These are phyloP conservation scores for Mola mola DNA, from an alignment of 2,113 vertebrate genomes.

Conservation along the genomic window DNA sequence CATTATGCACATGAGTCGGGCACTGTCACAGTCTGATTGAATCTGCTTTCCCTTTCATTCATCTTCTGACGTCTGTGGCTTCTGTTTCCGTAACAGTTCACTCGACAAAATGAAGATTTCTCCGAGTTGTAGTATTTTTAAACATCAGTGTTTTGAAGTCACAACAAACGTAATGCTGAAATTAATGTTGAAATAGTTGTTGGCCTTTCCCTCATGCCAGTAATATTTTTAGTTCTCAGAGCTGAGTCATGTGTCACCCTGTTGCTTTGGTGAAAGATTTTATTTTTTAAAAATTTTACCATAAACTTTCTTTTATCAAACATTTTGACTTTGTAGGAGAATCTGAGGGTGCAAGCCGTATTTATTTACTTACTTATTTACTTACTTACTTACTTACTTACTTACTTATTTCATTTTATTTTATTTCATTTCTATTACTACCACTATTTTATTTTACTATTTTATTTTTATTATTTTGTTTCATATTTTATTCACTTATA, in stretches of 20 bases:
- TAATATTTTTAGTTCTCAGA: conserved; percentile 25
- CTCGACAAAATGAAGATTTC: conserved; percentile 27
- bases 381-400: no score
- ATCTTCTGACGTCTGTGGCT: conserved; percentile 23
- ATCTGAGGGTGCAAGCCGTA: no score
- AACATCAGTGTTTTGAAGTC: conserved; percentile 30
- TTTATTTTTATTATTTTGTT: no score
- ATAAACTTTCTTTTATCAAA: no score
- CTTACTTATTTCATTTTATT: no score
- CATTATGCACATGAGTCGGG: conserved; percentile 34
- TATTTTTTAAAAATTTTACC: no score
- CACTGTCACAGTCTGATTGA: conserved; percentile 42
- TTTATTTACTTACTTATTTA: no score
- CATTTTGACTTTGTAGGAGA: not conserved
- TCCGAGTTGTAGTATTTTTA: conserved; percentile 44
- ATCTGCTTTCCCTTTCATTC: conserved; percentile 40
- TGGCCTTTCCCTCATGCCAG: conserved; percentile 15
- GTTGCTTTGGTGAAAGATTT: no score
- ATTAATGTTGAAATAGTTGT: conserved; percentile 17
- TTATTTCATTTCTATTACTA: no score
- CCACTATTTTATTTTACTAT: no score
- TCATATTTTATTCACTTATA: no score
- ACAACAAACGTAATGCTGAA: conserved; percentile 37
- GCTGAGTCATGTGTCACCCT: not conserved
- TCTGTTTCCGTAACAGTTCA: conserved; percentile 28